phyloP scores from a whole-genome alignment of 2,113 vertebrate species.

The Callospermophilus lateralis region DNA sequence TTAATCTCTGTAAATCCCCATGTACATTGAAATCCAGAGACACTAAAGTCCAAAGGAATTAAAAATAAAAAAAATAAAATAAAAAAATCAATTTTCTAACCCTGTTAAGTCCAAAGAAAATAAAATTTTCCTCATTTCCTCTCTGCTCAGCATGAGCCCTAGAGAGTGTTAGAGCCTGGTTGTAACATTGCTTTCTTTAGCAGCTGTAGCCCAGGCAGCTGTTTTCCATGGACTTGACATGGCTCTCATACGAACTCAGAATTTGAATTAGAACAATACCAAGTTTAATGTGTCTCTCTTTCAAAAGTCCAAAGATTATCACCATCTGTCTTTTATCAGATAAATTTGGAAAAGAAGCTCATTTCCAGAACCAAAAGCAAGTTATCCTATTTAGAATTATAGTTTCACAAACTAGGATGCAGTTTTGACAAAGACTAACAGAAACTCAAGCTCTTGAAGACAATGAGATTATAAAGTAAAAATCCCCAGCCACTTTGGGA shows the following conservation, averaged over 20 bases:
- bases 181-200: neutral
- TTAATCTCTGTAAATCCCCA: slow-evolving; percentile 37
- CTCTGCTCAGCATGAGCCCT: neutral
- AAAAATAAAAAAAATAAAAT: neutral
- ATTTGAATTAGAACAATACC: neutral
- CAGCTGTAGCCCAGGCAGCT: neutral
- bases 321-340: neutral
- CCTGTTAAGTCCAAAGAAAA: neutral
- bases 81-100: neutral
- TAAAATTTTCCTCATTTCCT: neutral
- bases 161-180: no score
- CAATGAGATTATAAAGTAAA: neutral
- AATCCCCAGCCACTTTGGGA: neutral
- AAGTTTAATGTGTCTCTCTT: neutral
- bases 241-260: neutral
- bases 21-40: slow-evolving; percentile 41
- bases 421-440: neutral
- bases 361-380: slow-evolving; percentile 5
- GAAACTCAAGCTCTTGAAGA: neutral
- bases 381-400: neutral
- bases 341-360: neutral
- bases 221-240: neutral
- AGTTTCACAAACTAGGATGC: neutral
- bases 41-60: slow-evolving; percentile 47
- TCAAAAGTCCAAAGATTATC: neutral